A percentile compares a stretch with the other conserved stretches of the same genome.
Conservation (phyloP, 1,140 invertebrate species). For the Drosophila kikkawai region DNA sequence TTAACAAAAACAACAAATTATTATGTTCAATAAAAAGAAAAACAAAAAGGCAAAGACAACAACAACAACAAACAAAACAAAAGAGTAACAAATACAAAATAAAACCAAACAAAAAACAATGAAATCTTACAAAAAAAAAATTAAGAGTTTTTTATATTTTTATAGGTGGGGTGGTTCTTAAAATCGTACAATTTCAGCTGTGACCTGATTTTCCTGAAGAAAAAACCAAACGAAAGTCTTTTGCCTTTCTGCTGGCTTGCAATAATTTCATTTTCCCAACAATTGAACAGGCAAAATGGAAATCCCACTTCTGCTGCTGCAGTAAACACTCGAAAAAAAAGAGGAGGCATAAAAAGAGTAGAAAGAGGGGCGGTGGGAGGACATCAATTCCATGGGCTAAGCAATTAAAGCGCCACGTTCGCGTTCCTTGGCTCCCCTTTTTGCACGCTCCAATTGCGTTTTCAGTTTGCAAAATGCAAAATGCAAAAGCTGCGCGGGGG, state of each 20-base stretch:
- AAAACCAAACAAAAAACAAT: constrained; percentile 70
- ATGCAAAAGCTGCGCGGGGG: background rate
- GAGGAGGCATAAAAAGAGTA: background rate
- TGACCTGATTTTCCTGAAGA: constrained; percentile 37
- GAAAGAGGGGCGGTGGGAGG: background rate
- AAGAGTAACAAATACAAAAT: constrained; percentile 78
- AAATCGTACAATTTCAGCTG: constrained; percentile 31
- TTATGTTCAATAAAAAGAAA: constrained; percentile 83
- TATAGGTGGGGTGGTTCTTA: background rate
- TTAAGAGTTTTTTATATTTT: constrained; percentile 9
- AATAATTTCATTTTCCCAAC: constrained; percentile 71
- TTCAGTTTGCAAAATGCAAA: constrained; percentile 28
- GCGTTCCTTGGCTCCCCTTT: constrained; percentile 25
- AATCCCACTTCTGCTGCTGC: constrained; percentile 11
- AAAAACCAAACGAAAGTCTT: background rate
- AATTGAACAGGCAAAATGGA: constrained; percentile 58
- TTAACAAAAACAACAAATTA: constrained; percentile 70
- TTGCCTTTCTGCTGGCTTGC: constrained; percentile 62
- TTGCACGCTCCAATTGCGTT: constrained; percentile 48
- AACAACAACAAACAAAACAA: constrained; percentile 18
- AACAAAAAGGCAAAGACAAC: constrained; percentile 41
- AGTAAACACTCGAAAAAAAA: background rate
- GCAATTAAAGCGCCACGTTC: constrained; percentile 44
- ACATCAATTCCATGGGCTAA: constrained; percentile 41
- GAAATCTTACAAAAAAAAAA: constrained; percentile 71